Percentiles rank a stretch among this genome's conserved stretches.
Conservation (phyloP, 2,888 invertebrate species). For the Tachina lurida region DNA sequence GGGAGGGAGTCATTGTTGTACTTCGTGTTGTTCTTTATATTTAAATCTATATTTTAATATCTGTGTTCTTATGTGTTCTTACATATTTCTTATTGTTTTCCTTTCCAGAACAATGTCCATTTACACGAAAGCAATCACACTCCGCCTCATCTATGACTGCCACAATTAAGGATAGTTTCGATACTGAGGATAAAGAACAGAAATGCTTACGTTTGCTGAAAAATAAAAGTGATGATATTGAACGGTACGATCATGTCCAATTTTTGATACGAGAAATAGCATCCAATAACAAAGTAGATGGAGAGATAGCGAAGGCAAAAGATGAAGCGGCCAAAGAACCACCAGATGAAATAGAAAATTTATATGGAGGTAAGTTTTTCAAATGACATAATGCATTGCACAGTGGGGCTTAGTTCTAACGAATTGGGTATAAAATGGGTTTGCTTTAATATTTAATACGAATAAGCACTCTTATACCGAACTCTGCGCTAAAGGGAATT, state of each 20-base stretch:
- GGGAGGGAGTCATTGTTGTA: too few relatives aligned
- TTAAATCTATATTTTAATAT: not conserved
- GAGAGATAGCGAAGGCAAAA: constrained; percentile 85
- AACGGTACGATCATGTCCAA: constrained; percentile 92
- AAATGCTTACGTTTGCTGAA: constrained; percentile 81
- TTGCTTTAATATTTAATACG: too few relatives aligned
- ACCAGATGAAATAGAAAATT: constrained; percentile 81
- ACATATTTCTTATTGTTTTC: not conserved
- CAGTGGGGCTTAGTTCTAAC: too few relatives aligned
- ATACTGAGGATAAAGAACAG: constrained; percentile 79
- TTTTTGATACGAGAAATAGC: constrained; percentile 94
- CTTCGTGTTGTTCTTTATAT: not conserved
- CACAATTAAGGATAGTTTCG: constrained; percentile 74
- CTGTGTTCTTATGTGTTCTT: too few relatives aligned
- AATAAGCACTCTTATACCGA: too few relatives aligned
- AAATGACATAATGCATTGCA: too few relatives aligned
- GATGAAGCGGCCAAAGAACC: constrained; percentile 79
- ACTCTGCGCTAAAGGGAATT: too few relatives aligned
- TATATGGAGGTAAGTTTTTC: constrained; percentile 79
- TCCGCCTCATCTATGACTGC: constrained; percentile 70
- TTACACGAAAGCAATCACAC: constrained; percentile 72
- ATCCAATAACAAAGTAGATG: constrained; percentile 84
- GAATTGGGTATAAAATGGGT: too few relatives aligned
- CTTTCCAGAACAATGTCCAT: constrained; percentile 70
- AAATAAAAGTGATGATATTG: constrained; percentile 83